Base-by-base conservation (phyloP, 2,113 vertebrate genomes). In the Rhagologus leucostigma region DNA sequence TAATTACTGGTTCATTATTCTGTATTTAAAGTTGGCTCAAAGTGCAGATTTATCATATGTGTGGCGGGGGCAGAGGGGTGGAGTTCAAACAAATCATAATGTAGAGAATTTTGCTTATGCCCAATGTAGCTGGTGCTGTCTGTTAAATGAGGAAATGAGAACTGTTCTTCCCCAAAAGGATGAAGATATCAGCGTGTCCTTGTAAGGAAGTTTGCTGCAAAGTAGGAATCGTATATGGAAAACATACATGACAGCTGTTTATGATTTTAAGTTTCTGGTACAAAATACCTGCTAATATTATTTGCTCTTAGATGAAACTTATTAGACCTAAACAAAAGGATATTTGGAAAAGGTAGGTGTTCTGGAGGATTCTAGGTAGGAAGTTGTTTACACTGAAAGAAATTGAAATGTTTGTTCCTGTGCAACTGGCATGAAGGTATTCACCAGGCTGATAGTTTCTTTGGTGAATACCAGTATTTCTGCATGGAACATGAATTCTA, bases 1-100 rank as follows among this genome's bases (percentile, higher is more conserved):
- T 80, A 91, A 90, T 93, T 93, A 50, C 83, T 89, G 83, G 81
- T 84, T 95, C 47, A 6, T 71, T 87, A 87, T 94, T 84, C 79
- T 95, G 95, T 95, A 94, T 97, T 96, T 69, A 64, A 93, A 79
- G 79, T 74, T 93, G 93, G 77, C 87, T 96, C 81, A 46, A 83
- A 95, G 84, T 93, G 64, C 65, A 85, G 90, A 60, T 84, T 93
- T 75, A 67, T 91, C 69, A 1, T 82, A 23, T 82, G 70, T 97
- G 17, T 78, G 67, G 46, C 53, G 39, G 46, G 57, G 42, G 47
- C 47, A 81, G 83, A 88, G 47, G 73, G 84, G 47, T 47, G 84
- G 76, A 95, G 57, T 91, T 75, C 21, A 53, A 89, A 73, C 63
- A 87, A 68, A 79, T 59, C 63, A 42, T 63, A 56, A 63, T 63